Evolutionary conservation across 2,888 invertebrate genomes (phyloP).

Genomic region (Pyrrhia umbra): DNA sequence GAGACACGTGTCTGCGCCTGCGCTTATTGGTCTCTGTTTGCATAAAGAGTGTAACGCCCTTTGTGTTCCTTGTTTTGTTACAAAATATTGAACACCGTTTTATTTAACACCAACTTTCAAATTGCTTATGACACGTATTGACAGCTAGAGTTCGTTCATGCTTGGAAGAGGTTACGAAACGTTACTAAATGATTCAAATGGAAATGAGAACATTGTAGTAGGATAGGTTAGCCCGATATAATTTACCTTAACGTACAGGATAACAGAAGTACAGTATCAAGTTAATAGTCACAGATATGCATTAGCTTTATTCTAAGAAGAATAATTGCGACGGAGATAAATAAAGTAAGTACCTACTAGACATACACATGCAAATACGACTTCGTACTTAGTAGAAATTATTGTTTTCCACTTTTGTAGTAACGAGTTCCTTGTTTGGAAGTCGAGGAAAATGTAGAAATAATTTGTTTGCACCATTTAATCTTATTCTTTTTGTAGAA

Average conservation of each 20-base stretch:
- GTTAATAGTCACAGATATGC: conserved; percentile 12
- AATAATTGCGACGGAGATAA: conserved; percentile 9
- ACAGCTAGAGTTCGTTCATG: conserved; percentile 75
- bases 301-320: conserved; percentile 36
- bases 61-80: conserved; percentile 89
- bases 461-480: not conserved
- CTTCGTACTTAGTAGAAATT: conserved; percentile 23
- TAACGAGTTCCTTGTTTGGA: conserved; percentile 14
- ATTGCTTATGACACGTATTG: conserved; percentile 86
- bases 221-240: conserved; percentile 6
- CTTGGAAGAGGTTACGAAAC: conserved; percentile 77
- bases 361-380: conserved; percentile 9
- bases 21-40: conserved; percentile 79
- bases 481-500: not conserved
- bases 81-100: conserved; percentile 90
- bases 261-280: conserved; percentile 13
- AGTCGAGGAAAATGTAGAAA: conserved; percentile 35
- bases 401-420: conserved; percentile 23
- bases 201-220: not conserved
- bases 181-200: conserved; percentile 55
- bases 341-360: conserved; percentile 14
- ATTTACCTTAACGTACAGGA: conserved; percentile 11
- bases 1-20: conserved; percentile 71
- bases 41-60: conserved; percentile 88
- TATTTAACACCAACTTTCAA: conserved; percentile 89